Percentiles rank a stretch among this genome's conserved stretches.
Conservation (phyloP, 2,888 invertebrate genomes). For the Oxyteleia sp. region DNA sequence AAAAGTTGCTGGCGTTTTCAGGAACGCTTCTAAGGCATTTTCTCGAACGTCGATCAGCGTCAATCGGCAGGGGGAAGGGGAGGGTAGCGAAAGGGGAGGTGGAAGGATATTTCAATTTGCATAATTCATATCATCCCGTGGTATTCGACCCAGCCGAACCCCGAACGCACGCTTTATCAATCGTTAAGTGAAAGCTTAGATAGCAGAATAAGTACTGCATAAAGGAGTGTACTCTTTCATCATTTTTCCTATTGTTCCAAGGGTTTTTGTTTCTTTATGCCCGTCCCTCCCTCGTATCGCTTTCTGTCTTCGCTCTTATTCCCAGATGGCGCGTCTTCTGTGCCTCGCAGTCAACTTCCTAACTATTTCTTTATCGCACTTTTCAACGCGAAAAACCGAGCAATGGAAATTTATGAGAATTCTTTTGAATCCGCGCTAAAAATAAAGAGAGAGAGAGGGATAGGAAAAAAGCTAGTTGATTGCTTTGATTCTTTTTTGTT, state of each 20-base stretch:
- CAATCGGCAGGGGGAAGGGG: too few relatives aligned
- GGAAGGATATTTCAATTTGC: conserved; percentile 39
- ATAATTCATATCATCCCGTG: conserved; percentile 54
- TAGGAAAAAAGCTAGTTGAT: conserved; percentile 53
- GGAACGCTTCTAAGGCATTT: conserved; percentile 1
- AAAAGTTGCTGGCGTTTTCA: conserved; percentile 24
- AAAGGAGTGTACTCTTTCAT: conserved; percentile 61
- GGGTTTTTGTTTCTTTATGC: conserved; percentile 50
- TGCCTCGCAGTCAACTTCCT: conserved; percentile 47
- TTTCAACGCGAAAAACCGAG: conserved; percentile 43
- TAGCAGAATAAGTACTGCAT: conserved; percentile 58
- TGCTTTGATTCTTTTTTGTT: conserved; percentile 23
- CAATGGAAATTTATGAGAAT: conserved; percentile 58
- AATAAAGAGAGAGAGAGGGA: too few relatives aligned
- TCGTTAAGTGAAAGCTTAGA: conserved; percentile 57
- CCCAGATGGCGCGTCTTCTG: conserved; percentile 54
- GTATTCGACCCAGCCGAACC: not conserved
- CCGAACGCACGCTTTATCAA: conserved; percentile 13
- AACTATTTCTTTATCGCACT: conserved; percentile 52
- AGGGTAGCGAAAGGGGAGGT: not conserved
- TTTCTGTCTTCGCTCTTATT: conserved; percentile 34
- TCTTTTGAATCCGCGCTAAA: conserved; percentile 56
- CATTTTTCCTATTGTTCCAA: conserved; percentile 33
- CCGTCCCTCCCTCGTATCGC: conserved; percentile 14
- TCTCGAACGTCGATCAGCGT: conserved; percentile 9